These are phyloP conservation scores for Margaritifera margaritifera DNA, from an alignment of 2,888 invertebrate species.

Conservation along the genomic window DNA sequence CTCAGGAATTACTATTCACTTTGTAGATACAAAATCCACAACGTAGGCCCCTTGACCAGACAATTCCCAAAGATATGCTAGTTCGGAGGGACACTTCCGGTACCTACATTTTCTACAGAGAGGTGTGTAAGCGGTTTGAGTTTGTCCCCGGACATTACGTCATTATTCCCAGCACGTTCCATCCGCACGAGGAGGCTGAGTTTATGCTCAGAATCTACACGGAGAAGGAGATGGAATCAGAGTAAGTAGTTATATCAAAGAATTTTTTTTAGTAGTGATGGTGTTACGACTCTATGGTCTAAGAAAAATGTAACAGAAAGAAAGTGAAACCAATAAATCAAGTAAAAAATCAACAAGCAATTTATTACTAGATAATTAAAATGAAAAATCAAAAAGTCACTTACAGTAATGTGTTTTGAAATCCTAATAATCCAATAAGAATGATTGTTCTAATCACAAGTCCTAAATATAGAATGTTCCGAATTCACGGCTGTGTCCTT, in stretches of 20 bases:
- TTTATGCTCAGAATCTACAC: slow-evolving; percentile 95
- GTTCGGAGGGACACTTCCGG: slow-evolving; percentile 46
- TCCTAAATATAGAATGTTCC: too few relatives aligned
- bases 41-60: slow-evolving; percentile 49
- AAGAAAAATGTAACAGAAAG: too few relatives aligned
- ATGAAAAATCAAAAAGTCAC: too few relatives aligned
- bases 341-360: too few relatives aligned
- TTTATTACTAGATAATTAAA: too few relatives aligned
- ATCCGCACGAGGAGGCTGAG: slow-evolving; percentile 95
- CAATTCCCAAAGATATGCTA: slow-evolving; percentile 51
- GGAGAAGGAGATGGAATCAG: slow-evolving; percentile 77
- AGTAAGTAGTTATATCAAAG: slow-evolving; percentile 44
- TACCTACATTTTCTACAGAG: slow-evolving; percentile 80
- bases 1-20: neutral
- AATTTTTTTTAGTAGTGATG: neutral
- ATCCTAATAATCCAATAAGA: too few relatives aligned
- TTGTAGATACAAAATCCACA: slow-evolving; percentile 47
- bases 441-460: too few relatives aligned
- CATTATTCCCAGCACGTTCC: slow-evolving; percentile 96
- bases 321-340: too few relatives aligned
- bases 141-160: slow-evolving; percentile 94
- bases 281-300: too few relatives aligned
- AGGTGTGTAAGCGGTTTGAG: slow-evolving; percentile 91
- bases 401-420: too few relatives aligned
- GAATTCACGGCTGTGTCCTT: too few relatives aligned